These are phyloP conservation scores for Carposina sasakii DNA, from an alignment of 1,140 invertebrate genomes.

Conservation along the genomic window DNA sequence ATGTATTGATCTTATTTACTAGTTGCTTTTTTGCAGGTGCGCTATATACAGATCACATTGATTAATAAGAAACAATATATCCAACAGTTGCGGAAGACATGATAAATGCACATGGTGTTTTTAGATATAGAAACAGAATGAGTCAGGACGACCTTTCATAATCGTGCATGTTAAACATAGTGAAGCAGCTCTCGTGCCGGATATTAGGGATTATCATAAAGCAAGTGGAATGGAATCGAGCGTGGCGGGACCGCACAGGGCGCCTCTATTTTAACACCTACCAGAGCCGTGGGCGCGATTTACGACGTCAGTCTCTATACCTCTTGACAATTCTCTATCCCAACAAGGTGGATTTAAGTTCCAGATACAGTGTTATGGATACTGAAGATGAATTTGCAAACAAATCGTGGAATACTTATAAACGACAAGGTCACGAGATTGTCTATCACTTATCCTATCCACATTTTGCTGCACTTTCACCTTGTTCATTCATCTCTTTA, in stretches of 20 bases:
- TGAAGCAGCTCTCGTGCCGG: conserved; percentile 40
- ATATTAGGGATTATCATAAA: conserved; percentile 68
- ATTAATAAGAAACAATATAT: no score
- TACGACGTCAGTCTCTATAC: conserved; percentile 46
- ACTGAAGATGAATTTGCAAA: no score
- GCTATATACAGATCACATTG: no score
- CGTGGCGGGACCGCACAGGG: conserved; percentile 52
- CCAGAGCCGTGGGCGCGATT: conserved; percentile 54
- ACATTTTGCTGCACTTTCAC: no score
- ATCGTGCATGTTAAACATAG: conserved; percentile 40
- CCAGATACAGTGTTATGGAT: neutral
- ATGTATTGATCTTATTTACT: conserved; percentile 43
- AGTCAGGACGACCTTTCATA: conserved; percentile 19
- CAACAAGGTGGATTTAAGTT: conserved; percentile 27
- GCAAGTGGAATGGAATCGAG: conserved; percentile 55
- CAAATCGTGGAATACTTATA: no score
- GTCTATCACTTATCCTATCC: no score
- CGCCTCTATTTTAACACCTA: conserved; percentile 67
- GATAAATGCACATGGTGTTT: no score
- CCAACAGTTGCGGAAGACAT: no score
- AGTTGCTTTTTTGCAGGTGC: no score
- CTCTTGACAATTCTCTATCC: conserved; percentile 22
- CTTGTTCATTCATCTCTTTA: no score
- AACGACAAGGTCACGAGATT: no score
- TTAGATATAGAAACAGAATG: no score